phyloP scores from a whole-genome alignment of 1,140 invertebrate species.

The Tetragnatha versicolor region DNA sequence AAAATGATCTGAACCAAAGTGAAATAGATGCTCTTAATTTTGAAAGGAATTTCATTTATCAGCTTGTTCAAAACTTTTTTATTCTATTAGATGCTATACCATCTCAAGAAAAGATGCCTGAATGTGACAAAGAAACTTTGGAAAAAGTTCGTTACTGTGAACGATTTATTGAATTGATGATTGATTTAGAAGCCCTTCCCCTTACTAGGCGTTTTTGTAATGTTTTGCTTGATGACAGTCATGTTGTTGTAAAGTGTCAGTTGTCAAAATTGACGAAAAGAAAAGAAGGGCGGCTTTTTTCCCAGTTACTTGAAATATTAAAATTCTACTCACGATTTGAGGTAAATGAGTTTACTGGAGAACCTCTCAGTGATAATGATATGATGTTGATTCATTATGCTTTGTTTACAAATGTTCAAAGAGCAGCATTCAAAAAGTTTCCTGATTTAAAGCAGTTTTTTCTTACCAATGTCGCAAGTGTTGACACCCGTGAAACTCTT shows the following conservation, averaged over 20 bases:
- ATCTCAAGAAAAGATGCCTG: background rate
- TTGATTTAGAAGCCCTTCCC: constrained; percentile 93
- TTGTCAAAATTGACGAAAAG: constrained; percentile 78
- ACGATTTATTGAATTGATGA: constrained; percentile 93
- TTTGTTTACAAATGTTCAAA: constrained; percentile 88
- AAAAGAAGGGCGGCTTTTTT: constrained; percentile 89
- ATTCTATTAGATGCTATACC: constrained; percentile 79
- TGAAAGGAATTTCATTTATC: constrained; percentile 87
- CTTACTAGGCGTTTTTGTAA: constrained; percentile 97
- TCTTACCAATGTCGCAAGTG: constrained; percentile 89
- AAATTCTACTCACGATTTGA: constrained; percentile 98
- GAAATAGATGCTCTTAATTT: constrained; percentile 78
- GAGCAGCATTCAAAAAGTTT: constrained; percentile 92
- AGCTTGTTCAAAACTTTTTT: constrained; percentile 91
- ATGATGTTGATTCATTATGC: constrained; percentile 93
- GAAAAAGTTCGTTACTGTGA: constrained; percentile 87
- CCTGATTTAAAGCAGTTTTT: constrained; percentile 85
- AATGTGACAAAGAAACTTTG: constrained; percentile 67
- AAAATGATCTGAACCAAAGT: constrained; percentile 73
- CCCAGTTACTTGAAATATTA: constrained; percentile 90
- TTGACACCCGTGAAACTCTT: constrained; percentile 87
- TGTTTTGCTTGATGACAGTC: constrained; percentile 91
- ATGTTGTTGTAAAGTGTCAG: constrained; percentile 89
- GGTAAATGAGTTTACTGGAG: constrained; percentile 95
- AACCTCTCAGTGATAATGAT: constrained; percentile 90